phyloP scores from a whole-genome alignment of 2,797 vertebrate species.

The Poecilia wingei region DNA sequence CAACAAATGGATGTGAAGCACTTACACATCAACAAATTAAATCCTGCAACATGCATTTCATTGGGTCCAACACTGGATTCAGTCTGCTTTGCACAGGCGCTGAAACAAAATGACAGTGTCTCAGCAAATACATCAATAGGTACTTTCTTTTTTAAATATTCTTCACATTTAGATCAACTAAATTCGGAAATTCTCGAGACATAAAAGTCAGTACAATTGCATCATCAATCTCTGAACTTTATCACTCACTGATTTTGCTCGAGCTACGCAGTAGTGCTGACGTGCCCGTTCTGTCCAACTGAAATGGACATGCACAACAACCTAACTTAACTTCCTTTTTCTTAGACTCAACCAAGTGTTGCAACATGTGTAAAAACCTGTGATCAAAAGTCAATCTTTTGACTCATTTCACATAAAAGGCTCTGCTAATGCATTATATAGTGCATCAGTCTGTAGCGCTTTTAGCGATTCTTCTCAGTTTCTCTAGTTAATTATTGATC shows the following conservation, averaged over 20 bases:
- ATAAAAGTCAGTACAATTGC: constrained; percentile 19
- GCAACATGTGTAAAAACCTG: constrained; percentile 18
- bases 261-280: not conserved
- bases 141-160: constrained; percentile 19
- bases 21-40: constrained; percentile 29
- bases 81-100: constrained; percentile 16
- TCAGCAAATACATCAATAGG: constrained; percentile 5
- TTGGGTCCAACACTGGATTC: constrained; percentile 3
- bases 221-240: constrained; percentile 8
- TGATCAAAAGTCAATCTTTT: constrained; percentile 16
- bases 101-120: constrained; percentile 14
- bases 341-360: constrained; percentile 16
- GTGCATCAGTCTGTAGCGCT: constrained; percentile 19
- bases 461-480: constrained; percentile 54
- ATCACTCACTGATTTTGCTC: constrained; percentile 16
- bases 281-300: not conserved
- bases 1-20: constrained; percentile 31
- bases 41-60: constrained; percentile 13
- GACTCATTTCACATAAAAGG: constrained; percentile 27
- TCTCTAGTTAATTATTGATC: constrained; percentile 75
- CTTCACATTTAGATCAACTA: constrained; percentile 15
- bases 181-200: constrained; percentile 8
- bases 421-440: constrained; percentile 27
- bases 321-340: constrained; percentile 10
- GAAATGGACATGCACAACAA: constrained; percentile 11